Conservation (phyloP, 1,140 invertebrate species). For the Leptinotarsa defecta region DNA sequence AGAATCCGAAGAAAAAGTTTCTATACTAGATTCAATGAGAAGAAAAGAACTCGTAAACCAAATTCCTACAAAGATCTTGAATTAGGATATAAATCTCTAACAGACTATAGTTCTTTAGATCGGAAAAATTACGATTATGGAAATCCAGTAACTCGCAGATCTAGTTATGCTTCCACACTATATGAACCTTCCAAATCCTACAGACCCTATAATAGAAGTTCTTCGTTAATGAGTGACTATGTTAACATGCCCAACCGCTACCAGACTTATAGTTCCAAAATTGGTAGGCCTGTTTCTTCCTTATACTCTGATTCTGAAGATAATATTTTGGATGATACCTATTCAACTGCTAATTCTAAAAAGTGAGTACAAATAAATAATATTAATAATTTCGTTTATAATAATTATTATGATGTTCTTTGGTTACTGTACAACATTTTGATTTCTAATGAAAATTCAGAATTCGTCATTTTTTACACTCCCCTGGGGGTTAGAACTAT, state of each 20-base stretch:
- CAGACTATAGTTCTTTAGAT: slow-evolving; percentile 50
- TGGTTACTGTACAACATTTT: too few species aligned
- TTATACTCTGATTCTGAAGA: slow-evolving; percentile 48
- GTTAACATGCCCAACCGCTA: slow-evolving; percentile 49
- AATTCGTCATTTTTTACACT: too few species aligned
- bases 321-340: slow-evolving; percentile 44
- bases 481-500: too few species aligned
- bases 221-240: slow-evolving; percentile 51
- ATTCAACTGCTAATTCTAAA: slow-evolving; percentile 45
- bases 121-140: slow-evolving; percentile 38
- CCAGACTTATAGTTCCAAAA: slow-evolving; percentile 49
- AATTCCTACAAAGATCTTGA: slow-evolving; percentile 52
- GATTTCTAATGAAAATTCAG: too few species aligned
- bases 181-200: slow-evolving; percentile 42
- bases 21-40: slow-evolving; percentile 84
- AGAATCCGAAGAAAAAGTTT: slow-evolving; percentile 86
- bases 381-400: too few species aligned
- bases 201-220: slow-evolving; percentile 47
- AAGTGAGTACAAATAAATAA: slow-evolving; percentile 24
- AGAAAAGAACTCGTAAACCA: slow-evolving; percentile 62
- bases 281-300: slow-evolving; percentile 40
- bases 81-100: slow-evolving; percentile 40
- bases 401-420: too few species aligned
- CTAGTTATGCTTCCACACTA: slow-evolving; percentile 36
- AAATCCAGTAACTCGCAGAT: slow-evolving; percentile 28